Percentiles rank a stretch among this genome's conserved stretches.
Evolutionary conservation across 2,797 vertebrate genomes (phyloP).

Genomic region (Spinibarbus caldwelli): DNA sequence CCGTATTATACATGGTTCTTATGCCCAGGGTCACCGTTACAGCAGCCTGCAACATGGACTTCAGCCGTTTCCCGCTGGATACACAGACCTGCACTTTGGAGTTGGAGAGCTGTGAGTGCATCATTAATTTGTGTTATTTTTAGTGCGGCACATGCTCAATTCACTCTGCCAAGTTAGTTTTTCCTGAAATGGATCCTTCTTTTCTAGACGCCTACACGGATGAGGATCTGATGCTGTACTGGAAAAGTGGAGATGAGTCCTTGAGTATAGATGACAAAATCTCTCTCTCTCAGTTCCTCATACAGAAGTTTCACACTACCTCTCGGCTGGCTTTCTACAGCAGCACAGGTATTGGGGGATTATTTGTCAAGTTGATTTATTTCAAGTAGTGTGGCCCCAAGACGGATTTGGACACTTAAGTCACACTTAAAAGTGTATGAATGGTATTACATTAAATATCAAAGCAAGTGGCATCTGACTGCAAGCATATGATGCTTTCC

Average conservation of each 20-base stretch:
- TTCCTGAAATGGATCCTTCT: conserved; percentile 22
- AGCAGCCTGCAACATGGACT: conserved; percentile 98
- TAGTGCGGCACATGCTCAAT: conserved; percentile 9
- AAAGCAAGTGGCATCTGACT: conserved; percentile 23
- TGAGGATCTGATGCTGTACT: conserved; percentile 97
- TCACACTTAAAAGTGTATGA: conserved; percentile 18
- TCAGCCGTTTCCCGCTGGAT: conserved; percentile 94
- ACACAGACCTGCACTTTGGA: conserved; percentile 94
- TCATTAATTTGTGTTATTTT: conserved; percentile 36
- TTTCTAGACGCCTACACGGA: conserved; percentile 93
- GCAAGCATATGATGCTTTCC: neutral
- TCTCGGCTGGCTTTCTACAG: conserved; percentile 97
- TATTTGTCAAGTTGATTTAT: conserved; percentile 16
- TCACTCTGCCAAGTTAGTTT: conserved; percentile 22
- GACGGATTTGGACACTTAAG: neutral
- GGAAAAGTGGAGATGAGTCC: conserved; percentile 95
- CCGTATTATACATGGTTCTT: conserved; percentile 20
- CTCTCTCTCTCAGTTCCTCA: conserved; percentile 95
- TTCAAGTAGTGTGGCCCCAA: conserved; percentile 9
- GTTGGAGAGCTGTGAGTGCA: conserved; percentile 92
- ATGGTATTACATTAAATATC: conserved; percentile 31
- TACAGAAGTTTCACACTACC: conserved; percentile 96
- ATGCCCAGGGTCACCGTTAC: conserved; percentile 91
- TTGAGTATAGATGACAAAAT: conserved; percentile 95
- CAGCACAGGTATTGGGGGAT: conserved; percentile 85